phyloP scores from a whole-genome alignment of 2,888 invertebrate species.

The Eulithis prunata region DNA sequence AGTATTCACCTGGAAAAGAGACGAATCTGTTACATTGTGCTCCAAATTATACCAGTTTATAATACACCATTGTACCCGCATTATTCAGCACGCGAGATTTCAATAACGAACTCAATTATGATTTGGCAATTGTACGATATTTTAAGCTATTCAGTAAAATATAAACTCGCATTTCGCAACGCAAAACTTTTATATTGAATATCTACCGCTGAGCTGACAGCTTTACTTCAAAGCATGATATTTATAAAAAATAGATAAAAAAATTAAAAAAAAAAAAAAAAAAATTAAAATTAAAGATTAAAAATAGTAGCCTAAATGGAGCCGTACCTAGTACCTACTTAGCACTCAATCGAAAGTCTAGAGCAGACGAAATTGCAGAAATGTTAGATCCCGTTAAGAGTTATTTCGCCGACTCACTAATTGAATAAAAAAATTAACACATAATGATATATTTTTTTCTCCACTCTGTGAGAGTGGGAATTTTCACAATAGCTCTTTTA shows the following conservation, averaged over 20 bases:
- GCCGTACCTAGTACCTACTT: background rate
- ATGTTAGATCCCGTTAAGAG: slow-evolving; percentile 38
- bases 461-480: slow-evolving; percentile 65
- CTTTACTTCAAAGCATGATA: slow-evolving; percentile 19
- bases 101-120: slow-evolving; percentile 28
- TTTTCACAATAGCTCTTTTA: slow-evolving; percentile 66
- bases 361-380: slow-evolving; percentile 28
- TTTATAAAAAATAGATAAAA: too few species aligned
- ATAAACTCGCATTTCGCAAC: slow-evolving; percentile 12
- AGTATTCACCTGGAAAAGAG: slow-evolving; percentile 75
- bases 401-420: slow-evolving; percentile 43
- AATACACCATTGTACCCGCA: slow-evolving; percentile 12
- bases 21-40: slow-evolving; percentile 30
- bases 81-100: slow-evolving; percentile 11
- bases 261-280: too few species aligned
- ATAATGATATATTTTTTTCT: slow-evolving; percentile 64
- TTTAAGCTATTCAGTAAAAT: slow-evolving; percentile 21
- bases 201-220: too few species aligned
- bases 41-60: slow-evolving; percentile 16
- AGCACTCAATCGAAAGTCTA: slow-evolving; percentile 5
- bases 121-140: slow-evolving; percentile 22
- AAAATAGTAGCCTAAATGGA: slow-evolving; percentile 15
- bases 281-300: too few species aligned
- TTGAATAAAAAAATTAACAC: slow-evolving; percentile 63
- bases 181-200: slow-evolving; percentile 11